Base-by-base conservation (phyloP, 2,113 vertebrate genomes). In the Odocoileus virginianus region DNA sequence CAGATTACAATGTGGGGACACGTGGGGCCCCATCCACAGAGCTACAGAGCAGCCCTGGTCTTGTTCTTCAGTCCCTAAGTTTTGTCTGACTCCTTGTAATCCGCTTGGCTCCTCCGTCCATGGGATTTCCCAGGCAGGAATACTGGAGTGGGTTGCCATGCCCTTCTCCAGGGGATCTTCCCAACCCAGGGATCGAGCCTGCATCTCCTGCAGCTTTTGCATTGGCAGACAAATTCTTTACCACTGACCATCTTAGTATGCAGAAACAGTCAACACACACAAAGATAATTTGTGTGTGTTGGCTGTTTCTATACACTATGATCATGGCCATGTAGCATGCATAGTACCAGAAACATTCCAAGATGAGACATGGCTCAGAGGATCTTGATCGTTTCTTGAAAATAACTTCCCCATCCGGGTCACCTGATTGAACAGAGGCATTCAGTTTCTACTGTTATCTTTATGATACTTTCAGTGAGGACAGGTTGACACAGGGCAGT, bases 341-440 rank as follows among this genome's bases (percentile, higher is more conserved):
- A 1, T 25, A 25, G 50, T 40, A 81, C 21, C 12, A 40, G 55
- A 45, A 74, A 43, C 40, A 15, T 92, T 95, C 45, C 57, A n/a
- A 6, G 64, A 74, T 27, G 64, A 58, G 25, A 40, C 40, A 47
- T 1, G 2, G 17, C 43, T 43, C 16, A 30, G 47, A 47, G 25
- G 45, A 6, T 76, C n/a, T 85, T 92, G 83, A 45, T 76, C 5
- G 25, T 55, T 45, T 83, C n/a, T 94, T 79, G 12, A 88, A 85
- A 60, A 86, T 47, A 30, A 88, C 61, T 13, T 74, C 83, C 47
- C 33, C 36, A 25, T 74, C 47, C 78, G 78, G 67, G 57, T 54
- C 58, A 90, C 87, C 78, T 92, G 30, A 30, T 96, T 95, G 61
- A 86, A 54, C 14, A 71, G n/a, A 12, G 8, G 55, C 43, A 76